phyloP scores from a whole-genome alignment of 2,113 vertebrate species.

The Festucalex cinctus region DNA sequence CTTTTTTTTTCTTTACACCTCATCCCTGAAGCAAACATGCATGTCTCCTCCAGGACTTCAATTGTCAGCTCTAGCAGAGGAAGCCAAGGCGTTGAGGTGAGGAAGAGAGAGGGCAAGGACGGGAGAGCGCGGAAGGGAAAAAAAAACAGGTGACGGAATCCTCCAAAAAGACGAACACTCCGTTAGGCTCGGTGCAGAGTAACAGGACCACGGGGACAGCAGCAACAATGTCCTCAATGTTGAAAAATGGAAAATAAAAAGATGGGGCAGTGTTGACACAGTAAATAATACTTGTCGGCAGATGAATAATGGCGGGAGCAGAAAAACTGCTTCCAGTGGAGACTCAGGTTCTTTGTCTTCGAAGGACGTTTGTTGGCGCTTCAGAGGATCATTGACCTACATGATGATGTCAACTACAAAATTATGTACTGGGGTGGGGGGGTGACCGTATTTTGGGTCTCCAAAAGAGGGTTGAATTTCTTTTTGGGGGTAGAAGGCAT shows the following conservation, averaged over 20 bases:
- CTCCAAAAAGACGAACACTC: slow-evolving; percentile 71
- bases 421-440: not conserved
- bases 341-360: slow-evolving; percentile 32
- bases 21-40: slow-evolving; percentile 52
- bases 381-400: not conserved
- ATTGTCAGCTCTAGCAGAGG: slow-evolving; percentile 63
- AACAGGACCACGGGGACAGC: slow-evolving; percentile 70
- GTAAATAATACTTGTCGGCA: slow-evolving; percentile 53
- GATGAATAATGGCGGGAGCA: slow-evolving; percentile 42
- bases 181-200: slow-evolving; percentile 60
- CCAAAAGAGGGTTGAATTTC: not conserved
- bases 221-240: slow-evolving; percentile 51
- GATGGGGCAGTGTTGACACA: slow-evolving; percentile 49
- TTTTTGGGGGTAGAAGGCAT: not conserved
- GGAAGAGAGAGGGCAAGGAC: slow-evolving; percentile 4
- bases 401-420: not conserved
- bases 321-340: slow-evolving; percentile 33
- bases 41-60: slow-evolving; percentile 65
- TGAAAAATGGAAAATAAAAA: slow-evolving; percentile 58
- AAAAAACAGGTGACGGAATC: slow-evolving; percentile 65
- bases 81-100: slow-evolving; percentile 32
- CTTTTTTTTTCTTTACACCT: slow-evolving; percentile 34
- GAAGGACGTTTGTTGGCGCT: slow-evolving; percentile 27
- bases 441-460: not conserved
- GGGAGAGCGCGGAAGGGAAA: slow-evolving; percentile 11